These are phyloP conservation scores for Spatula versicolor DNA, from an alignment of 2,797 vertebrate genomes.

Conservation along the genomic window DNA sequence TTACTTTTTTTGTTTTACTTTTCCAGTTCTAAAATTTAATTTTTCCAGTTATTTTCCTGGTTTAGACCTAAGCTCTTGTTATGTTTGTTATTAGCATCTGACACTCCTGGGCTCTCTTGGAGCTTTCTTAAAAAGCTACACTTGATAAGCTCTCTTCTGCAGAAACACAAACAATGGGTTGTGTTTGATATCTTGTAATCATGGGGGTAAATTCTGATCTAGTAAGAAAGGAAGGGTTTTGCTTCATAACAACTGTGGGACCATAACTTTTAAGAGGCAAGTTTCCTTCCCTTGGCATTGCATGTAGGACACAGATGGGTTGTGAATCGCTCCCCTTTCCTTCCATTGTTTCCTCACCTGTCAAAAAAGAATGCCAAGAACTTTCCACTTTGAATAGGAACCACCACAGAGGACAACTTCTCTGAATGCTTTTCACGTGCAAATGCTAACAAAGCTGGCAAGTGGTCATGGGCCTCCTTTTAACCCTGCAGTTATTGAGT, in stretches of 20 bases:
- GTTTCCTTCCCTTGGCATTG: neutral
- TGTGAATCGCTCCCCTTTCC: neutral
- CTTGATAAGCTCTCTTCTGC: neutral
- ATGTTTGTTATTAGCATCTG: neutral
- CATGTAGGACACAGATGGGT: neutral
- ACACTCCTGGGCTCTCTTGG: neutral
- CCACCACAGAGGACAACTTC: neutral
- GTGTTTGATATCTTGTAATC: accelerated
- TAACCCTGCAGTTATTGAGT: neutral
- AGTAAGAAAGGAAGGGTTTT: neutral
- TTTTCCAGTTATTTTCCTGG: neutral
- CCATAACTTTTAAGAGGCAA: neutral
- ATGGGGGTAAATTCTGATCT: neutral
- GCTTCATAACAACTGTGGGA: neutral
- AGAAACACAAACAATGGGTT: neutral
- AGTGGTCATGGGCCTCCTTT: neutral
- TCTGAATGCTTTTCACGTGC: neutral
- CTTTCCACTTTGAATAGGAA: neutral
- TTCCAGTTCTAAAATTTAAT: too few relatives aligned
- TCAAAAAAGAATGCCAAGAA: neutral
- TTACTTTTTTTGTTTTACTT: neutral
- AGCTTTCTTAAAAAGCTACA: neutral
- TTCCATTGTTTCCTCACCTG: neutral
- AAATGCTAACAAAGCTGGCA: neutral
- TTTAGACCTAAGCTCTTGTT: neutral